phyloP scores from a whole-genome alignment of 2,888 invertebrate species.

The Pristionchus entomophagus region DNA sequence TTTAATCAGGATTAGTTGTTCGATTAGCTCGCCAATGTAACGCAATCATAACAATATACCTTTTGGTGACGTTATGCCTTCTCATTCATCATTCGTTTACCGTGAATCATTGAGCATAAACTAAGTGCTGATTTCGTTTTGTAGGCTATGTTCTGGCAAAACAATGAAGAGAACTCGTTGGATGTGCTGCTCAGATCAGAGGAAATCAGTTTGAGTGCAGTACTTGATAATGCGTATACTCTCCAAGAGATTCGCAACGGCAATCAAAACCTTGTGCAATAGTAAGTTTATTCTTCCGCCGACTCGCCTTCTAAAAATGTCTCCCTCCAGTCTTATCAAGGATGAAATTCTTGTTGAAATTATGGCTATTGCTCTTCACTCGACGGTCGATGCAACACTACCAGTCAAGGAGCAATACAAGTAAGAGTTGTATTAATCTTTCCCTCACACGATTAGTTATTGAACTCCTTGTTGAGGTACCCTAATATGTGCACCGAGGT shows the following conservation, averaged over 20 bases:
- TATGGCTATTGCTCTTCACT: slow-evolving; percentile 53
- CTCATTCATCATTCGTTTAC: no score
- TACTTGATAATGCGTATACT: slow-evolving; percentile 63
- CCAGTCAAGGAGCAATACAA: slow-evolving; percentile 58
- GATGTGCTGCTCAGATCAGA: slow-evolving; percentile 44
- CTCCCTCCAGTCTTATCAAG: slow-evolving; percentile 52
- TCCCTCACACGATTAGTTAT: neutral
- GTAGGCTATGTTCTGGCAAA: slow-evolving; percentile 46
- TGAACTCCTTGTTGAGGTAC: slow-evolving; percentile 44
- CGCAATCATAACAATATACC: no score
- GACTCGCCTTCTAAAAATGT: neutral
- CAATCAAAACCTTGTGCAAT: slow-evolving; percentile 59
- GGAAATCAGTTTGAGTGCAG: slow-evolving; percentile 57
- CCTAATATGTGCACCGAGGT: slow-evolving; percentile 61
- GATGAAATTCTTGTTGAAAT: slow-evolving; percentile 57
- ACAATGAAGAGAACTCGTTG: slow-evolving; percentile 38
- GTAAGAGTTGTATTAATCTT: slow-evolving; percentile 32
- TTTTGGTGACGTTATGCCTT: no score
- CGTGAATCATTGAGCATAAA: no score
- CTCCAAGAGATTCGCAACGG: slow-evolving; percentile 64
- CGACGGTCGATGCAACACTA: slow-evolving; percentile 49
- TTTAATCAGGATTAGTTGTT: no score
- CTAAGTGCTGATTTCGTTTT: neutral
- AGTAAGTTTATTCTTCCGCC: slow-evolving; percentile 52
- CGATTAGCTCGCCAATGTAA: no score